phyloP scores from a whole-genome alignment of 2,888 invertebrate genomes.

The Octonoba sinensis region DNA sequence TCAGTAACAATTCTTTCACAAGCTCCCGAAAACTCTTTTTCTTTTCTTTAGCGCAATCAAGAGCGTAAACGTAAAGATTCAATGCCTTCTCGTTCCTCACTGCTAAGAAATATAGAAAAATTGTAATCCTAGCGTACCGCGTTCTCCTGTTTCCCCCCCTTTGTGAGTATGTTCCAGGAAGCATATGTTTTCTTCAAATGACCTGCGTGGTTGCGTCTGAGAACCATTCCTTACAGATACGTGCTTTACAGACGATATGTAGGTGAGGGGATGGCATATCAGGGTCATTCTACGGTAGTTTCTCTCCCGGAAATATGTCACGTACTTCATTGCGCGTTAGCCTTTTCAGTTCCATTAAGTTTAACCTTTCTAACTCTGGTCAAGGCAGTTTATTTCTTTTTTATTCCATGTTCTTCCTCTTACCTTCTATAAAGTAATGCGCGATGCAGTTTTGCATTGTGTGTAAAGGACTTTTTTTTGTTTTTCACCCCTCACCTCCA shows the following conservation, averaged over 20 bases:
- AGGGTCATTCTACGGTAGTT: constrained; percentile 51
- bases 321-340: constrained; percentile 51
- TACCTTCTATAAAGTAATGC: constrained; percentile 54
- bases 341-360: constrained; percentile 59
- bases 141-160: constrained; percentile 30
- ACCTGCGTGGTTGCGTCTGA: constrained; percentile 42
- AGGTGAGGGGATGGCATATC: constrained; percentile 20
- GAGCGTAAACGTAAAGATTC: neutral
- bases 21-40: neutral
- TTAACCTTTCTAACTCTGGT: constrained; percentile 51
- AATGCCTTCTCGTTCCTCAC: neutral
- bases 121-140: constrained; percentile 24
- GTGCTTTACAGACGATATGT: constrained; percentile 32
- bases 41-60: neutral
- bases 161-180: neutral
- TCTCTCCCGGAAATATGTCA: constrained; percentile 56
- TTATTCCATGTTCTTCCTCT: constrained; percentile 20
- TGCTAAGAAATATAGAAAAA: constrained; percentile 12
- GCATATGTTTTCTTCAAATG: constrained; percentile 56
- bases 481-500: neutral
- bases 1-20: neutral
- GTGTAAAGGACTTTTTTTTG: neutral
- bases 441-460: constrained; percentile 41
- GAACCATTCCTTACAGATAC: constrained; percentile 49
- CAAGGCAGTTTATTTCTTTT: constrained; percentile 35